Evolutionary conservation across 2,113 vertebrate species (phyloP).

Genomic region (Sebastes fasciatus): DNA sequence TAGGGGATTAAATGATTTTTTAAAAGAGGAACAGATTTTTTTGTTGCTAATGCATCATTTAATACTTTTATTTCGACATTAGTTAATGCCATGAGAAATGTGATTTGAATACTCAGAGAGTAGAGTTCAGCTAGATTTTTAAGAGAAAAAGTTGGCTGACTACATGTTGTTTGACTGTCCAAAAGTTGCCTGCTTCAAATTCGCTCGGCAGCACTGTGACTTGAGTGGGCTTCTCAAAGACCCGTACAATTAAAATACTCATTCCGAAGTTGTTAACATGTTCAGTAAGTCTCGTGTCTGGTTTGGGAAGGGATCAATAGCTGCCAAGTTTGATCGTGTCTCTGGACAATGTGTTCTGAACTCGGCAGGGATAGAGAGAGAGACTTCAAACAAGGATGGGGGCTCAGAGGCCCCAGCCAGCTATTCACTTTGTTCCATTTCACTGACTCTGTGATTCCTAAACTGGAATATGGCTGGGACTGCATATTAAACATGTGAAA

Average conservation of each 20-base stretch:
- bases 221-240: constrained; percentile 66
- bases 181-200: constrained; percentile 53
- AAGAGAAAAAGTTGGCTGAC: constrained; percentile 22
- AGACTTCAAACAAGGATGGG: constrained; percentile 80
- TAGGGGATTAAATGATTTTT: constrained; percentile 15
- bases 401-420: constrained; percentile 70
- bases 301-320: constrained; percentile 81
- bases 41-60: constrained; percentile 25
- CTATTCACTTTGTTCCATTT: constrained; percentile 78
- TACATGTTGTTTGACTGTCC: constrained; percentile 2
- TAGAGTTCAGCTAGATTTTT: not conserved
- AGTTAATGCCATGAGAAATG: constrained; percentile 4
- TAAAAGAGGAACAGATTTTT: constrained; percentile 32
- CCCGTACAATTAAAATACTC: constrained; percentile 77
- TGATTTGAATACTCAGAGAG: constrained; percentile 11
- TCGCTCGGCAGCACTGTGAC: constrained; percentile 30
- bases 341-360: constrained; percentile 79
- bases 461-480: constrained; percentile 72
- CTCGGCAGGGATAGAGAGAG: constrained; percentile 68
- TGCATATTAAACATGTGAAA: constrained; percentile 72
- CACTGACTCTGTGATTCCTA: constrained; percentile 77
- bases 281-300: constrained; percentile 77
- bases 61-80: constrained; percentile 19
- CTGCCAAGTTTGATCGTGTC: constrained; percentile 82
- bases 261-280: constrained; percentile 77